These are phyloP conservation scores for Metallyticus violacea DNA, from an alignment of 2,888 invertebrate species.

Conservation along the genomic window DNA sequence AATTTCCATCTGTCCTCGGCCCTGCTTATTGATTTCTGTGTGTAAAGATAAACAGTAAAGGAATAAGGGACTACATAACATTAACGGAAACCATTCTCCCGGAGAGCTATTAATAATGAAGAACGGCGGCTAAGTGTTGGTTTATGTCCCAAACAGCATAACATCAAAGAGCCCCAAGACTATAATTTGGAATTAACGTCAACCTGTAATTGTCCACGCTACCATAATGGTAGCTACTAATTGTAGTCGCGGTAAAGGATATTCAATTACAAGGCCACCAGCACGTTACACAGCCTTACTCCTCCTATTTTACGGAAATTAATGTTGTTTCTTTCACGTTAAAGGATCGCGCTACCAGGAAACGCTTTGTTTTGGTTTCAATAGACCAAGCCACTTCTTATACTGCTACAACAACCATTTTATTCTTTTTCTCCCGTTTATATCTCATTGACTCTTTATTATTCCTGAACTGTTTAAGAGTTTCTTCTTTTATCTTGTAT, in stretches of 20 bases:
- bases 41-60: background rate
- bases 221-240: background rate
- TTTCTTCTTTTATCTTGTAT: too few relatives aligned
- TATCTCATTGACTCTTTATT: too few relatives aligned
- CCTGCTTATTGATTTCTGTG: too few relatives aligned
- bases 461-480: too few relatives aligned
- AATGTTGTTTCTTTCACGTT: background rate
- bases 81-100: background rate
- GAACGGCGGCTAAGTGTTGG: background rate
- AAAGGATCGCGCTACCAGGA: background rate
- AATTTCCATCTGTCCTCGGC: too few relatives aligned
- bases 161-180: background rate
- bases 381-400: too few relatives aligned
- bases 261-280: background rate
- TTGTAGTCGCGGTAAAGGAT: background rate
- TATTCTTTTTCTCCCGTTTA: too few relatives aligned
- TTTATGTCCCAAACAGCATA: background rate
- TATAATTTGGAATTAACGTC: background rate
- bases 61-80: background rate
- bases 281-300: background rate
- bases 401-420: too few relatives aligned
- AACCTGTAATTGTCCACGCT: background rate
- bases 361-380: background rate
- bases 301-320: background rate
- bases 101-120: background rate